These are phyloP conservation scores for Xestia xanthographa DNA, from an alignment of 2,888 invertebrate genomes.

Conservation along the genomic window DNA sequence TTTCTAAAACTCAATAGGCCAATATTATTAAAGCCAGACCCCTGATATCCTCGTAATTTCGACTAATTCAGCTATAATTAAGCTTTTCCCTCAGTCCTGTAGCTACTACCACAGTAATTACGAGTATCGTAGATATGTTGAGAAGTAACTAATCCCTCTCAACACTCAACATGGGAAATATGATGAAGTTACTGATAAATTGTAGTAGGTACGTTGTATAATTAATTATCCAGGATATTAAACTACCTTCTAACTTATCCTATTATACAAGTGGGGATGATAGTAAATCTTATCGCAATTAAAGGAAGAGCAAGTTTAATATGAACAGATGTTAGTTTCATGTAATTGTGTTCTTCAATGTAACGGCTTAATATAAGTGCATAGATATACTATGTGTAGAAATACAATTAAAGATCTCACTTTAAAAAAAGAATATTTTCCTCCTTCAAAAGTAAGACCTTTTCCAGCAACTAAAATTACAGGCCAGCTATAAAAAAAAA, in stretches of 20 bases:
- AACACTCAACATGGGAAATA: not conserved
- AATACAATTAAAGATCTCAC: not conserved
- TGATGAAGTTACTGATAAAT: not conserved
- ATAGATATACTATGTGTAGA: not conserved
- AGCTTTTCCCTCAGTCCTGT: too few relatives aligned
- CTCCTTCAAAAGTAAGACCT: not conserved
- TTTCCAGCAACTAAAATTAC: constrained; percentile 16
- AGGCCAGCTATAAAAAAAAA: not conserved
- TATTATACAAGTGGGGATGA: not conserved
- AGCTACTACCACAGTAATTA: too few relatives aligned
- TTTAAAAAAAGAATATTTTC: not conserved
- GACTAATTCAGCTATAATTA: too few relatives aligned
- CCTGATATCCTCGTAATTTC: too few relatives aligned
- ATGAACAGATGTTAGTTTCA: not conserved
- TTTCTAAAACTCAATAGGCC: too few relatives aligned
- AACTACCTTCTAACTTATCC: constrained; percentile 9
- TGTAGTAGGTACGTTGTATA: not conserved
- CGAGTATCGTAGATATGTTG: too few relatives aligned
- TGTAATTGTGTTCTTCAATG: too few relatives aligned
- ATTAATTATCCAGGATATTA: constrained; percentile 4
- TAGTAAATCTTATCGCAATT: not conserved
- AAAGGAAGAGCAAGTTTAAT: not conserved
- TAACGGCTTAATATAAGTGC: not conserved
- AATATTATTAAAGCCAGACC: too few relatives aligned
- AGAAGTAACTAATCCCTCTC: not conserved